Conservation (phyloP, 2,888 invertebrate genomes). For the Hermaeophaga mercurialis region DNA sequence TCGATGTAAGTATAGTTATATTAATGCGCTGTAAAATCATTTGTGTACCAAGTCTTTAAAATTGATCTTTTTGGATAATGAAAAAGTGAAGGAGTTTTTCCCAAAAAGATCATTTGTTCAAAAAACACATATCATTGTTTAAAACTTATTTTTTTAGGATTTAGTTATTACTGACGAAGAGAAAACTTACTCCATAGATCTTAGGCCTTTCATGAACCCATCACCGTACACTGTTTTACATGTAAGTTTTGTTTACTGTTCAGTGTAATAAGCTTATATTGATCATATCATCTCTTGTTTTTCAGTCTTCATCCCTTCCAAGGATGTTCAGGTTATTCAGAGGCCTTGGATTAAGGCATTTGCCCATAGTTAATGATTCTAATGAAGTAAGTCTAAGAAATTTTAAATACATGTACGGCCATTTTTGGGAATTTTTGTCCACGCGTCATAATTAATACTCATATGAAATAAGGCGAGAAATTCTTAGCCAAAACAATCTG, state of each 20-base stretch:
- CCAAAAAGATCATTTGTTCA: too few species aligned
- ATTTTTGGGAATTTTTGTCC: neutral
- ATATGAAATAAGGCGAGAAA: too few species aligned
- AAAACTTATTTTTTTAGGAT: conserved; percentile 56
- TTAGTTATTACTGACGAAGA: conserved; percentile 73
- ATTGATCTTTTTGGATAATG: neutral
- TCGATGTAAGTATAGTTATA: conserved; percentile 67
- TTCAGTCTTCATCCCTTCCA: conserved; percentile 84
- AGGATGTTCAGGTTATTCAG: conserved; percentile 90
- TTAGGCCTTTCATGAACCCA: conserved; percentile 94
- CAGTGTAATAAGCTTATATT: too few species aligned
- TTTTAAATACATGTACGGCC: too few species aligned
- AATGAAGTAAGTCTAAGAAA: conserved; percentile 75
- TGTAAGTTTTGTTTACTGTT: conserved; percentile 60
- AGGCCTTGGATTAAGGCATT: conserved; percentile 92
- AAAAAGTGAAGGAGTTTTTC: too few species aligned
- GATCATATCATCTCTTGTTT: conserved; percentile 42
- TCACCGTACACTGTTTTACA: conserved; percentile 87
- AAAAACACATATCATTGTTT: too few species aligned
- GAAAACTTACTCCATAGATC: conserved; percentile 80
- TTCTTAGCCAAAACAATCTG: too few species aligned
- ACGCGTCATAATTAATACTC: neutral
- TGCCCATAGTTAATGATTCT: conserved; percentile 88
- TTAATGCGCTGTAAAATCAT: neutral
- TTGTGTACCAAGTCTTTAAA: neutral